phyloP scores from a whole-genome alignment of 1,140 invertebrate species.

The Drosophila auraria region DNA sequence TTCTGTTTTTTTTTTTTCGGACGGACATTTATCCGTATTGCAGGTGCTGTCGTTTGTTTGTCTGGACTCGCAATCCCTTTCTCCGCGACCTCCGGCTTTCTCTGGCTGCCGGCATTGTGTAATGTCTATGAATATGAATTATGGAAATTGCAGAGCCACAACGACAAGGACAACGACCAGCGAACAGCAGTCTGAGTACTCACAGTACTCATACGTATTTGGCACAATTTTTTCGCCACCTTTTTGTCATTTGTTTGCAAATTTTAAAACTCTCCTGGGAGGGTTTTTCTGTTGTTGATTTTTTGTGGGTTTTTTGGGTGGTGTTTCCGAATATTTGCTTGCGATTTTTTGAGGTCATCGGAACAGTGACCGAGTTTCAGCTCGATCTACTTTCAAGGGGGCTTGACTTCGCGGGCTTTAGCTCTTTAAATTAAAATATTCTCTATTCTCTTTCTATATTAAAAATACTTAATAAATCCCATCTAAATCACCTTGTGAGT shows the following conservation, averaged over 20 bases:
- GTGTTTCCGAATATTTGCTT: slow-evolving; percentile 25
- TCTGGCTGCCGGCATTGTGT: slow-evolving; percentile 45
- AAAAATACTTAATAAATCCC: not conserved
- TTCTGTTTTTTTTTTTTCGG: slow-evolving; percentile 33
- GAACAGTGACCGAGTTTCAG: slow-evolving; percentile 63
- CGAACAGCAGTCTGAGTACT: slow-evolving; percentile 36
- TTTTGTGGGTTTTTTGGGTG: slow-evolving; percentile 4
- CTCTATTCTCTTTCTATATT: too few species aligned
- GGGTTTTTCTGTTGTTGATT: slow-evolving; percentile 15
- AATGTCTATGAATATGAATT: slow-evolving; percentile 83
- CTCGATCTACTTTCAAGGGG: slow-evolving; percentile 1
- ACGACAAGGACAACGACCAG: slow-evolving; percentile 65
- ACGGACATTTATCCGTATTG: slow-evolving; percentile 78
- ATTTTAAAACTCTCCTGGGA: slow-evolving; percentile 42
- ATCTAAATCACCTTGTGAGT: not conserved
- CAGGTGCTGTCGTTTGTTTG: slow-evolving; percentile 79
- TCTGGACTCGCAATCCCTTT: slow-evolving; percentile 50
- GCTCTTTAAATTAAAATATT: too few species aligned
- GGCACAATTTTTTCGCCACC: slow-evolving; percentile 42
- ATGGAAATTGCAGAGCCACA: slow-evolving; percentile 79
- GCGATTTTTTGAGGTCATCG: slow-evolving; percentile 46
- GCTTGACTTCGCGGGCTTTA: too few species aligned
- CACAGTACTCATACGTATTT: slow-evolving; percentile 47
- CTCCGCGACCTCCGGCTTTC: slow-evolving; percentile 6
- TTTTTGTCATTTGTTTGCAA: slow-evolving; percentile 40